Evolutionary conservation across 2,797 vertebrate species (phyloP), one percentile per base, ranked within the genome.

Genomic region (Adrianichthys oophorus): DNA sequence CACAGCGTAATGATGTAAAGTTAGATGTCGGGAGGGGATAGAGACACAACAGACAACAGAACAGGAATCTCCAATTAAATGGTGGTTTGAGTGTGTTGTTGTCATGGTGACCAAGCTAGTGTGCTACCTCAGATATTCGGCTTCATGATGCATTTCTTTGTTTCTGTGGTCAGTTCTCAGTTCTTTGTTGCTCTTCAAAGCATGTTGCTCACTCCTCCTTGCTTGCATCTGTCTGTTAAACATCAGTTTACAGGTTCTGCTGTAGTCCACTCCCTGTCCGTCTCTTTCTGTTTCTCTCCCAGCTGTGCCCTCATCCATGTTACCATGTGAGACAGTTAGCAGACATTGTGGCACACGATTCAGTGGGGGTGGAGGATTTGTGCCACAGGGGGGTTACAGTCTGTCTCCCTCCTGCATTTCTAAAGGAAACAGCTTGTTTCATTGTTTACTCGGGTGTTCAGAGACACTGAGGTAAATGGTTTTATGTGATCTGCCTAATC

Each of bases 21-120:
- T 37, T 78, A 72, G 52, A 66, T 53, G 53, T 64, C 65, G 73
- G 63, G 64, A 79, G 66, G 58, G 72, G 72, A 79, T 82, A 67
- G 79, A 84, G 82, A 81, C 69, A 66, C 76, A 85, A 79, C 80
- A 79, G 85, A 78, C 84, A 74, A 80, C 79, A 76, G 12, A 37
- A 77, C 82, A 85, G 79, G 73, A 82, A 82, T 78, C 78, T 53
- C 72, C 77, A 85, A 85, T 87, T 85, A 87, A 86, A 84, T 69
- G 71, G 71, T 84, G 78, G 80, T 87, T 86, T 81, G 81, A 87
- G 83, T 86, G 77, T 85, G 86, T 76, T 72, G 89, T 93, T 89
- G 85, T 90, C 86, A 92, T 91, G 84, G 90, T 48, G 83, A 92
- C 90, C 56, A 78, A 84, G 65, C 84, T 74, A 73, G 72, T 59